Base-by-base conservation (phyloP, 64 coral and sea anemone species). In the Pocillopora damicornis region DNA sequence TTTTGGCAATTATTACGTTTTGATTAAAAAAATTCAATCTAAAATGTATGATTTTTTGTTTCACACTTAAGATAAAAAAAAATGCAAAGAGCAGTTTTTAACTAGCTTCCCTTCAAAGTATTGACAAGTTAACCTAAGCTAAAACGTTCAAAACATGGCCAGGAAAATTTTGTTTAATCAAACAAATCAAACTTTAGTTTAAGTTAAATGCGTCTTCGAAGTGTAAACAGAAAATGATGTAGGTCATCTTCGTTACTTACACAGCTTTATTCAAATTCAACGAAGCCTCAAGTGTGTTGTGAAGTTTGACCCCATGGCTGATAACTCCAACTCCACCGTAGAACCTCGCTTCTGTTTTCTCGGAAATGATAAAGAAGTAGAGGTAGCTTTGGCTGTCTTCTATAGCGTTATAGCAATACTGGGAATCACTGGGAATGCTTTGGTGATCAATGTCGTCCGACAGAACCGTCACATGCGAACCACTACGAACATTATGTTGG, bases 371-470 rank as follows among this genome's bases (percentile, higher is more conserved):
- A 22, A 67, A 67, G 5, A 67, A 7, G 64, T 67, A 20, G 64
- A 67, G 18, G 18, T 67, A 67, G 18, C 64, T 5, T 67, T 67
- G 16, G 64, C 83, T 30, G 67, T 86, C 2, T 4, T 74, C 9
- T 86, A 86, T 17, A 57, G 64, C 26, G 9, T 86, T 36, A 86
- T 86, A 57, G 38, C 68, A 37, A 17, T 75, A 16, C 51, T 59
- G 22, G 83, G 83, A 56, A 22, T 86, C 9, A 42, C 58, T 51
- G 83, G 83, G 22, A 86, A 86, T 5, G 16, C 68, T 10, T 25
- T 86, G 34, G 83, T 86, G 15, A 86, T 86, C 20, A 75, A 71
- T 37, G 83, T 86, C 11, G 83, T 86, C 9, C 68, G 73, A 67
- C 63, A 74, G 26, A 86, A 86, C 25, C 83, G 64, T 42, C 73